Percentiles rank a stretch among this genome's conserved stretches.
These are phyloP conservation scores for Galeopterus variegatus DNA, from an alignment of 2,113 vertebrate species.

Conservation along the genomic window DNA sequence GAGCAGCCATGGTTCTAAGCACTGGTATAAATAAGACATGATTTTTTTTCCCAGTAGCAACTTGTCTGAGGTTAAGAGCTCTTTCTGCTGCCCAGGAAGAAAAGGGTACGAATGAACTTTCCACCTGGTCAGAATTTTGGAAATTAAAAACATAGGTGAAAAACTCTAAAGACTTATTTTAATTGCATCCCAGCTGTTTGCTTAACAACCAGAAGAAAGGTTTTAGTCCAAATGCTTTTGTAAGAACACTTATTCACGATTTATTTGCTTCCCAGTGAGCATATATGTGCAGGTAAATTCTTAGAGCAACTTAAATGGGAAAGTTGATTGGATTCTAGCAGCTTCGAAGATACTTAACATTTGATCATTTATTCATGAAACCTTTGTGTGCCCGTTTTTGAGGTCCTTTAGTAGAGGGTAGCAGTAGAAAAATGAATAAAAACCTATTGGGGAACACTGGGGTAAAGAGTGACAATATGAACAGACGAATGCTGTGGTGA, in stretches of 20 bases:
- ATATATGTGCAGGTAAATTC: not conserved
- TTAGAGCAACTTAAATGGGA: not conserved
- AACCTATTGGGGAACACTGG: not conserved
- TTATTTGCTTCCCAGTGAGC: not conserved
- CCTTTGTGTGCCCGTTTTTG: not conserved
- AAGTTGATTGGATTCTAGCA: constrained; percentile 50
- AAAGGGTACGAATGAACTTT: not conserved
- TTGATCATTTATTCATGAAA: constrained; percentile 16
- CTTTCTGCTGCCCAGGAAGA: not conserved
- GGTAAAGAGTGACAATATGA: not conserved
- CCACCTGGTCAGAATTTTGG: not conserved
- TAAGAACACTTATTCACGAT: constrained; percentile 19
- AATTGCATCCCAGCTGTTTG: not conserved
- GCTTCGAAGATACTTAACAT: constrained; percentile 42
- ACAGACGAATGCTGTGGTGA: not conserved
- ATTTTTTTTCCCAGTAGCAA: not conserved
- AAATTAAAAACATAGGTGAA: constrained; percentile 22
- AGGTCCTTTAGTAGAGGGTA: not conserved
- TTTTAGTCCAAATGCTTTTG: constrained; percentile 30
- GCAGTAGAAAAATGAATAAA: constrained; percentile 25
- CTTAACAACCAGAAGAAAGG: not conserved
- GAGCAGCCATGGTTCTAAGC: not conserved
- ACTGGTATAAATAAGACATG: not conserved
- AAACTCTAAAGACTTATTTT: constrained; percentile 13
- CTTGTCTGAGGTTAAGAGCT: not conserved